Conservation (phyloP, 2,888 invertebrate species). For the Adineta ricciae region DNA sequence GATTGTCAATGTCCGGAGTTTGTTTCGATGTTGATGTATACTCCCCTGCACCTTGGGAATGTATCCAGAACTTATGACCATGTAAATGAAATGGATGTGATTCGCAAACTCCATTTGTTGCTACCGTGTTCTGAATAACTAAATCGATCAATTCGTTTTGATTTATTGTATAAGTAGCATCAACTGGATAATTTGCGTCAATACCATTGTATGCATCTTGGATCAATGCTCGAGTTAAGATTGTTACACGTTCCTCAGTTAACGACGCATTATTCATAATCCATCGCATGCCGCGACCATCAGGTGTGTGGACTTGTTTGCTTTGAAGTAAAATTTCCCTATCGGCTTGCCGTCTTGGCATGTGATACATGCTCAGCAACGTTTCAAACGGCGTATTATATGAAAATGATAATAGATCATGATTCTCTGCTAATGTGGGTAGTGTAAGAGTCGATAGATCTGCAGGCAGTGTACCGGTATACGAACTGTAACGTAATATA, state of each 20-base stretch:
- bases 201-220: not conserved
- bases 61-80: slow-evolving; percentile 6
- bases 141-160: not conserved
- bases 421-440: too few relatives aligned
- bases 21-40: not conserved
- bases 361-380: too few relatives aligned
- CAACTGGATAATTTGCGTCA: not conserved
- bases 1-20: not conserved
- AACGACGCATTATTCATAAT: not conserved
- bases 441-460: too few relatives aligned
- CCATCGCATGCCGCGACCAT: not conserved
- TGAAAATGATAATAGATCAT: too few relatives aligned
- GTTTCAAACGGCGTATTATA: too few relatives aligned
- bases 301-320: not conserved
- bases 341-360: not conserved
- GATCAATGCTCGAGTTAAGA: not conserved
- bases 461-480: too few relatives aligned
- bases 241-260: not conserved
- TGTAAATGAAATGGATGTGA: slow-evolving; percentile 14
- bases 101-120: not conserved
- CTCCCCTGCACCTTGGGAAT: not conserved
- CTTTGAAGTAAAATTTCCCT: not conserved
- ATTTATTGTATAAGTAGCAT: not conserved
- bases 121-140: not conserved
- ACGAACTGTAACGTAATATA: too few relatives aligned